Evolutionary conservation across 2,797 vertebrate species (phyloP), one percentile per base, ranked within the genome.

Genomic region (Danio kyathit): DNA sequence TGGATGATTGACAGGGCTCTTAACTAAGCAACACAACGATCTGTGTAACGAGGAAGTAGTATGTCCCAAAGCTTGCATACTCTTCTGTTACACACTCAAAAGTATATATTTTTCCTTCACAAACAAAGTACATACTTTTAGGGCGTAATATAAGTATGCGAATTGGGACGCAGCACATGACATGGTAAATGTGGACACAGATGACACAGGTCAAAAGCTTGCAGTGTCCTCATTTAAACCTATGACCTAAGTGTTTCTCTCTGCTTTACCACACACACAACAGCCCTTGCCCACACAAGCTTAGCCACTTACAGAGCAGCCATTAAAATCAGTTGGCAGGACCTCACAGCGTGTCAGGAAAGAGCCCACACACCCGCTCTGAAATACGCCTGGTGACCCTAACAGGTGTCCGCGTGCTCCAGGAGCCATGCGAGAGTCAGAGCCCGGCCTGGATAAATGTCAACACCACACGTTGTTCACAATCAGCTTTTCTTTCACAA

Each of bases 141-240:
- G n/a, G n/a, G n/a, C n/a, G n/a, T n/a, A n/a, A n/a, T n/a, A n/a
- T n/a, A n/a, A n/a, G n/a, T n/a, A n/a, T n/a, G n/a, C n/a, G n/a
- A n/a, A n/a, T n/a, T n/a, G n/a, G n/a, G n/a, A n/a, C n/a, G n/a
- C n/a, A n/a, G n/a, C n/a, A n/a, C n/a, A 75, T 73, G 19, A 6
- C 79, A 86, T 16, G 5, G 77, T 9, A 82, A 59, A 48, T 66
- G 51, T 77, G 56, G 64, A 64, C 71, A 78, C 81, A 74, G 76
- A 82, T 78, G 72, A 75, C 70, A 61, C 56, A 59, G 78, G 78
- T 85, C 82, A 86, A 87, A 79, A 59, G 65, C 59, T 76, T 43
- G 77, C 74, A 77, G 48, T 87, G 85, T 87, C 89, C 89, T 89
- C 64, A 87, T 64, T 54, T 88, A 88, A 88, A 87, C 86, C 48